Percentiles rank a stretch among this genome's conserved stretches.
Conservation (phyloP, 2,797 vertebrate species). For the Neomorphus geoffroyi region DNA sequence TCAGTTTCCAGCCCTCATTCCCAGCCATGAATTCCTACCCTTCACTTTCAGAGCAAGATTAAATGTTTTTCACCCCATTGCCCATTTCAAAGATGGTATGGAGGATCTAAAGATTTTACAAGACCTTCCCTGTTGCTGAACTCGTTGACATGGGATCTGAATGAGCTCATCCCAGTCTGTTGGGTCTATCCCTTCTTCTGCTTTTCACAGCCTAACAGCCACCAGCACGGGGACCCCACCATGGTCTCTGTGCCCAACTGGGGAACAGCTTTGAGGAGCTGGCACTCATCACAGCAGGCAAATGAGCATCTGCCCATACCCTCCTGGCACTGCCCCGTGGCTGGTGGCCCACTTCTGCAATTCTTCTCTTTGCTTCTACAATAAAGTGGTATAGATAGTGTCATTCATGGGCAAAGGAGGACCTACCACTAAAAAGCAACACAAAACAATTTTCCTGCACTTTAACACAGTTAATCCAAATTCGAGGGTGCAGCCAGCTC, state of each 20-base stretch:
- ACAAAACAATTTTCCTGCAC: not conserved
- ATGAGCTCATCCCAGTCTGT: not conserved
- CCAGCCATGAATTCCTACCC: not conserved
- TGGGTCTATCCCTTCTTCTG: not conserved
- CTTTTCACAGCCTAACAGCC: not conserved
- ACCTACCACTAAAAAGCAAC: not conserved
- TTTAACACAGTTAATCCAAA: not conserved
- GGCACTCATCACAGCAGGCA: not conserved
- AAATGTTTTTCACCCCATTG: not conserved
- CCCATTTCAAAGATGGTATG: fast-evolving
- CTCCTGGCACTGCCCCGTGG: fast-evolving
- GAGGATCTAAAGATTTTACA: not conserved
- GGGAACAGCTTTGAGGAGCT: not conserved
- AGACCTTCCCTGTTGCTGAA: not conserved
- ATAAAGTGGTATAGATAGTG: not conserved
- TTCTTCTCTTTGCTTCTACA: not conserved
- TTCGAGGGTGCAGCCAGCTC: not conserved
- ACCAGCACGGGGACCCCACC: too few species aligned
- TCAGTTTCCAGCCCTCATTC: not conserved
- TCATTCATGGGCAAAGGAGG: not conserved
- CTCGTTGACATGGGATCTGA: fast-evolving
- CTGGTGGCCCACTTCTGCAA: too few species aligned
- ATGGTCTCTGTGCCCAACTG: not conserved
- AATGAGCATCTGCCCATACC: not conserved
- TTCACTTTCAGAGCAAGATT: not conserved